A percentile compares a stretch with the other conserved stretches of the same genome.
phyloP scores from a whole-genome alignment of 2,888 invertebrate species.

The Abscondita cerata region DNA sequence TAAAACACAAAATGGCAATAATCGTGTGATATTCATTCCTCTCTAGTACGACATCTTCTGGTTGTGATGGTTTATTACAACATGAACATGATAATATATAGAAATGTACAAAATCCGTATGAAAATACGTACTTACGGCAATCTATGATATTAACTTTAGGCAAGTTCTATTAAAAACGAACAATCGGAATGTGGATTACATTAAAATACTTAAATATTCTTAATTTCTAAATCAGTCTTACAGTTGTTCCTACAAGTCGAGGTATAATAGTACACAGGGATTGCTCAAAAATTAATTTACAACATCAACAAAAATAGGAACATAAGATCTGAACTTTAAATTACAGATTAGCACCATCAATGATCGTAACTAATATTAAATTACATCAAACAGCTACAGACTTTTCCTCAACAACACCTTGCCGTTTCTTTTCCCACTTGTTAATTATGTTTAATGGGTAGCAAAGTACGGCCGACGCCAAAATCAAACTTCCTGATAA shows the following conservation, averaged over 20 bases:
- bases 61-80: too few species aligned
- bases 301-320: constrained; percentile 2
- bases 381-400: constrained; percentile 35
- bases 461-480: constrained; percentile 85
- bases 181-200: constrained; percentile 19
- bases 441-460: constrained; percentile 82
- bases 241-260: constrained; percentile 16
- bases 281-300: background rate
- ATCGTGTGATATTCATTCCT: too few species aligned
- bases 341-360: constrained; percentile 10
- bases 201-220: constrained; percentile 16
- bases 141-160: too few species aligned
- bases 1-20: too few species aligned
- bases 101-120: too few species aligned
- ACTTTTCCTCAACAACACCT: constrained; percentile 21
- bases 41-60: too few species aligned
- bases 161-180: constrained; percentile 8
- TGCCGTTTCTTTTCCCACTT: constrained; percentile 70
- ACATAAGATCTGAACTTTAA: constrained; percentile 20
- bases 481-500: constrained; percentile 84
- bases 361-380: constrained; percentile 13
- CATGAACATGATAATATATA: too few species aligned
- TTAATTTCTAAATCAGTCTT: constrained; percentile 26
- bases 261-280: constrained; percentile 2
- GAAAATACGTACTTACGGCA: too few species aligned